Conservation (phyloP, 2,888 invertebrate genomes). For the Himalopsyche kuldschensis region DNA sequence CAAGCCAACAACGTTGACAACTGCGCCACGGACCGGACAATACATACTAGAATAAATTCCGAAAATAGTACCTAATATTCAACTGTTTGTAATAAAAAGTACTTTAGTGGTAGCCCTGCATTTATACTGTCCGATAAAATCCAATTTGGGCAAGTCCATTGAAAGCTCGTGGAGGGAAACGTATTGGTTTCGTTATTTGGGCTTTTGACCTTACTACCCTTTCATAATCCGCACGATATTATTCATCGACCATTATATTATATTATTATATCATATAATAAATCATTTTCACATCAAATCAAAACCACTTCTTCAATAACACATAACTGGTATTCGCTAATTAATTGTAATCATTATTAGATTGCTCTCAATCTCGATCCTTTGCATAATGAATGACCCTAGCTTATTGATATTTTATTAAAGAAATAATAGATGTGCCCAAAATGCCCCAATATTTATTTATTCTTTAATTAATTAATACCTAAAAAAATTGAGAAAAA, state of each 20-base stretch:
- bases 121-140: neutral
- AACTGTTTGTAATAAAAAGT: too few relatives aligned
- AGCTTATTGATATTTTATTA: neutral
- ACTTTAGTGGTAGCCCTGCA: neutral
- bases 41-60: too few relatives aligned
- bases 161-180: neutral
- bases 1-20: too few relatives aligned
- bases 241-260: neutral
- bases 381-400: neutral
- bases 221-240: neutral
- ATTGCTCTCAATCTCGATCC: neutral
- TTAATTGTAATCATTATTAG: neutral
- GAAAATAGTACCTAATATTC: too few relatives aligned
- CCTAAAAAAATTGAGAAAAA: too few relatives aligned
- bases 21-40: too few relatives aligned
- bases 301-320: neutral
- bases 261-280: neutral
- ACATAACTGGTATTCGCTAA: neutral
- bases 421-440: too few relatives aligned
- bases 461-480: too few relatives aligned
- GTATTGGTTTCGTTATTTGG: neutral
- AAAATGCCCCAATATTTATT: too few relatives aligned
- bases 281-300: neutral
- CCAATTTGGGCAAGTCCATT: neutral
- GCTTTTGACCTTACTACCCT: neutral